Conservation (phyloP, 2,797 vertebrate species). For the Phalloptychus januarius region DNA sequence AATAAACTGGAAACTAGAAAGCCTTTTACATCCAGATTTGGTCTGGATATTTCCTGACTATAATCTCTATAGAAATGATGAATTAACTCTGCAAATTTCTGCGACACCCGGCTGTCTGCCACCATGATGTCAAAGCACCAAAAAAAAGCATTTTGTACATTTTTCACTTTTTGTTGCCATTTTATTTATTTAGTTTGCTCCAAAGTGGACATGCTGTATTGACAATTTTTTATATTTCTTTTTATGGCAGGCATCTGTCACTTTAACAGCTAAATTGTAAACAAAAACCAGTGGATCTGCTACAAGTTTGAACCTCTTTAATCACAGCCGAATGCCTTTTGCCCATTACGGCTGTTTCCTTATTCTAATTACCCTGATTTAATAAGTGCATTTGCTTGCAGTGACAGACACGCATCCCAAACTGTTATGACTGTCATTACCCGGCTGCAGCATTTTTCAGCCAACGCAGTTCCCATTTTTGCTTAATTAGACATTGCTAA, state of each 20-base stretch:
- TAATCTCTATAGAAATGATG: background rate
- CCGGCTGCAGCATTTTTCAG: constrained; percentile 52
- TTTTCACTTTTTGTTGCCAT: background rate
- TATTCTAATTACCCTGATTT: constrained; percentile 76
- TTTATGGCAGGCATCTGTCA: constrained; percentile 45
- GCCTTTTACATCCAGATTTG: background rate
- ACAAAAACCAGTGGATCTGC: constrained; percentile 31
- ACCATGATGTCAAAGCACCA: background rate
- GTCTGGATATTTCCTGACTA: background rate
- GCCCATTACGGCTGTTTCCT: constrained; percentile 65
- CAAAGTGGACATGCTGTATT: background rate
- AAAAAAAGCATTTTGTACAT: constrained; percentile 2
- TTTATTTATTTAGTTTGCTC: background rate
- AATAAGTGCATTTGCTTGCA: constrained; percentile 71
- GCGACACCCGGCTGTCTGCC: no score
- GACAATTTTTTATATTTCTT: background rate
- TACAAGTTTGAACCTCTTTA: constrained; percentile 46
- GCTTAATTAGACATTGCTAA: constrained; percentile 79
- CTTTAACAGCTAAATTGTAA: constrained; percentile 27
- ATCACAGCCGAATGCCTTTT: constrained; percentile 60
- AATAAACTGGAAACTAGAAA: background rate
- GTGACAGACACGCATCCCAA: constrained; percentile 74
- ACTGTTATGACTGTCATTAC: constrained; percentile 76
- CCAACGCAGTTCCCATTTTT: constrained; percentile 56
- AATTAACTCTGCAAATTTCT: background rate